Evolutionary conservation across 2,888 invertebrate genomes (phyloP), one percentile per base, ranked within the genome.

Genomic region (Globia sparganii): DNA sequence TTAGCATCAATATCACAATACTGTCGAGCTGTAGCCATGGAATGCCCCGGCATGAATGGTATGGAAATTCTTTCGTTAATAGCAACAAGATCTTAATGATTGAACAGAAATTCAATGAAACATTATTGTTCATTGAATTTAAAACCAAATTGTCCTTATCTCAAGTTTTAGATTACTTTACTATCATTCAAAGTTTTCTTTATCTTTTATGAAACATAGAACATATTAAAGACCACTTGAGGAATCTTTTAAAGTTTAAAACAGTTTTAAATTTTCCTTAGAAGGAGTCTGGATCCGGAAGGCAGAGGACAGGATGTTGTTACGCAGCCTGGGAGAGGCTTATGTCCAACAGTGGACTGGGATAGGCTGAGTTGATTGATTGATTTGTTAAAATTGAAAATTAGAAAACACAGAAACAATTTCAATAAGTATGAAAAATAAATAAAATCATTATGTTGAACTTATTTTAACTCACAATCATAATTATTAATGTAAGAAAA

Each of bases 401-500:
- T n/a, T 11, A 11, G 15, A n/a, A 11, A 56, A n/a, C 18, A 8
- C 1, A 37, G 53, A 31, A 21, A 37, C 8, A n/a, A n/a, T 5
- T n/a, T 15, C 1, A 13, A n/a, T 13, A 46, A 84, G 21, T 58
- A 67, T 59, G 43, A 69, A 65, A 73, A 72, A 65, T 49, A 49
- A 68, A 70, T 28, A n/a, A 6, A 8, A 67, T 13, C 0, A n/a
- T 31, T 9, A 5, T n/a, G 31, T 67, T 70, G 64, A 78, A 78
- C 72, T 78, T 71, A 64, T 61, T 58, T 18, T 56, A 61, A 70
- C 40, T 83, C 8, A 70, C 66, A 75, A 78, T 81, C 49, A 73
- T 82, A 73, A 76, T 86, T 78, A 80, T 78, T 71, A 80, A 76
- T 84, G 85, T 86, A 83, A 89, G 90, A 92, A 92, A 93, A 91